Conservation (phyloP, 2,888 invertebrate species). For the Tenthredo amoena region DNA sequence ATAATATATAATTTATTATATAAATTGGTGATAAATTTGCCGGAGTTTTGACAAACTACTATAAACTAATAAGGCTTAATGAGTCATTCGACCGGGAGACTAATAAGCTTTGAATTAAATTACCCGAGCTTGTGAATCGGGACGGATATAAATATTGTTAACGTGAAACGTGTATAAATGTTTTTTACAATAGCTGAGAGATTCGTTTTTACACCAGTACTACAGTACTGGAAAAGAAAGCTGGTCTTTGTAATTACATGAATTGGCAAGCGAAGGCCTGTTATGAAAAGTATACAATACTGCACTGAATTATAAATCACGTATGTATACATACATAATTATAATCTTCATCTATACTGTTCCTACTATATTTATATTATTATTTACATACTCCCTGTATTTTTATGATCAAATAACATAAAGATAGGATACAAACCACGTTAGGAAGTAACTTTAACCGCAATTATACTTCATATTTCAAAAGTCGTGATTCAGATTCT, state of each 20-base stretch:
- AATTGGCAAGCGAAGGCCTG: constrained; percentile 55
- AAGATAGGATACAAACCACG: not conserved
- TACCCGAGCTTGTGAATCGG: constrained; percentile 13
- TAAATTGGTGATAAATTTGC: not conserved
- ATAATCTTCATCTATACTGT: not conserved
- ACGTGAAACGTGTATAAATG: constrained; percentile 68
- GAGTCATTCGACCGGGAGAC: not conserved
- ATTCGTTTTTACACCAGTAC: constrained; percentile 70
- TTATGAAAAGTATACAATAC: constrained; percentile 55
- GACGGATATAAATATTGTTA: not conserved
- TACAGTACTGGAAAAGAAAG: constrained; percentile 76
- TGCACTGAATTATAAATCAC: constrained; percentile 55
- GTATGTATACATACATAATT: constrained; percentile 51
- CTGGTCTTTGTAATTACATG: constrained; percentile 76
- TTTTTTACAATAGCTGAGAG: constrained; percentile 72
- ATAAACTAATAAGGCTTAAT: not conserved
- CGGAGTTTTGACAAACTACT: not conserved
- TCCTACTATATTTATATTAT: not conserved
- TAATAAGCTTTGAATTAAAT: constrained; percentile 6
- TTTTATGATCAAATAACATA: not conserved
- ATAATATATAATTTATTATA: not conserved
- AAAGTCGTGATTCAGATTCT: not conserved
- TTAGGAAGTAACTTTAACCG: not conserved
- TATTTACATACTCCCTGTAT: not conserved
- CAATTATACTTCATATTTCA: not conserved